Conservation (phyloP, 2,113 vertebrate species). For the Oreamnos americanus region DNA sequence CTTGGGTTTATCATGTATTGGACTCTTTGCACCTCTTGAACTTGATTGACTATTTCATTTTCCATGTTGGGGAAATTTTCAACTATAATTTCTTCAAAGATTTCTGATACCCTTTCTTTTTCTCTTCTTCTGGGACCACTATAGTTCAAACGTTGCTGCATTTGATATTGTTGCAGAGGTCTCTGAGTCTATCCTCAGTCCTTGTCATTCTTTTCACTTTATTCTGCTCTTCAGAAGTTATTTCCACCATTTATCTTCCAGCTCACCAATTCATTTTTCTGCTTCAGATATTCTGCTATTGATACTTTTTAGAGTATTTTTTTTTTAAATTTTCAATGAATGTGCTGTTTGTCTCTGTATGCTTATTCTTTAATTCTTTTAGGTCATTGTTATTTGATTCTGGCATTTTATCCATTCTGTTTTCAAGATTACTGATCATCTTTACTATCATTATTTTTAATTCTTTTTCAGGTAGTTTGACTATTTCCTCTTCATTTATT, state of each 20-base stretch:
- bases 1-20: not conserved
- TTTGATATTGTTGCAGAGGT: not conserved
- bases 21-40: not conserved
- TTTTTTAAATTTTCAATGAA: not conserved
- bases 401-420: not conserved
- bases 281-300: not conserved
- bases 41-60: not conserved
- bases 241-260: not conserved
- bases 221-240: not conserved
- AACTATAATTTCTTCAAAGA: not conserved
- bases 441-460: not conserved
- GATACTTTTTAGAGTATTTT: not conserved
- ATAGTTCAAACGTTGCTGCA: not conserved
- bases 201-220: not conserved
- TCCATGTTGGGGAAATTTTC: not conserved
- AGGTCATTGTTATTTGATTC: not conserved
- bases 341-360: not conserved
- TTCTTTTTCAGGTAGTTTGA: not conserved
- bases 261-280: not conserved
- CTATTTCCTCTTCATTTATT: not conserved
- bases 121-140: not conserved
- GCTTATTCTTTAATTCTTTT: not conserved
- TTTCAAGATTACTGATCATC: not conserved
- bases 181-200: not conserved
- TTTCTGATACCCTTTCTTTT: not conserved